phyloP scores from a whole-genome alignment of 2,888 invertebrate species.

The Antheraea yamamai region DNA sequence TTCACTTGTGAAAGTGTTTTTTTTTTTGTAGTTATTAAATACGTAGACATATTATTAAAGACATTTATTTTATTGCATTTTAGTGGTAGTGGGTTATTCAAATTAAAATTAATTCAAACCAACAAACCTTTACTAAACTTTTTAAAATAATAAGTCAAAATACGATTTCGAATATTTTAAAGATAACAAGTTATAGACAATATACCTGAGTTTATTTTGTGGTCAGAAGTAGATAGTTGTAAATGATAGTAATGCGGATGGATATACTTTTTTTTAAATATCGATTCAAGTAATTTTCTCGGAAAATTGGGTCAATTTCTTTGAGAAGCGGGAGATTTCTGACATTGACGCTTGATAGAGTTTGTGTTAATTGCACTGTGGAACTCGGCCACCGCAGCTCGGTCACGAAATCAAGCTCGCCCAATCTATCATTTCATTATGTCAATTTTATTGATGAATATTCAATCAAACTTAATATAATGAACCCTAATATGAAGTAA shows the following conservation, averaged over 20 bases:
- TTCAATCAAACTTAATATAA: background rate
- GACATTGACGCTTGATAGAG: slow-evolving; percentile 38
- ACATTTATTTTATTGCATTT: background rate
- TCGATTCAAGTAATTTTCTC: slow-evolving; percentile 57
- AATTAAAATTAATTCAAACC: background rate
- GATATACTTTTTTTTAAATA: slow-evolving; percentile 45
- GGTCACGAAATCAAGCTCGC: slow-evolving; percentile 1
- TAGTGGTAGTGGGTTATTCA: too few relatives aligned
- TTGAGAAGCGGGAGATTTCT: slow-evolving; percentile 50
- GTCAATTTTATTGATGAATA: slow-evolving; percentile 1
- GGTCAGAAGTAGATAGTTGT: background rate
- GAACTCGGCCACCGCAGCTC: slow-evolving; percentile 25
- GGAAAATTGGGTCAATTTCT: slow-evolving; percentile 65
- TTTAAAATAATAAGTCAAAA: background rate
- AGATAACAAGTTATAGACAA: background rate
- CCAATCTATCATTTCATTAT: slow-evolving; percentile 1
- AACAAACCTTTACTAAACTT: background rate
- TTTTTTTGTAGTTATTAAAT: background rate
- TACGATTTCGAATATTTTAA: background rate
- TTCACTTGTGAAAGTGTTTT: background rate
- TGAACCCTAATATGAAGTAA: background rate
- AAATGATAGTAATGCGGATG: background rate
- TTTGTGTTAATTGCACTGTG: slow-evolving; percentile 39
- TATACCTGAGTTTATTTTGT: background rate
- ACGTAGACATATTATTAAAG: background rate